A percentile compares a stretch with the other conserved stretches of the same genome.
These are phyloP conservation scores for Jaculus jaculus DNA, from an alignment of 2,113 vertebrate species.

Conservation along the genomic window DNA sequence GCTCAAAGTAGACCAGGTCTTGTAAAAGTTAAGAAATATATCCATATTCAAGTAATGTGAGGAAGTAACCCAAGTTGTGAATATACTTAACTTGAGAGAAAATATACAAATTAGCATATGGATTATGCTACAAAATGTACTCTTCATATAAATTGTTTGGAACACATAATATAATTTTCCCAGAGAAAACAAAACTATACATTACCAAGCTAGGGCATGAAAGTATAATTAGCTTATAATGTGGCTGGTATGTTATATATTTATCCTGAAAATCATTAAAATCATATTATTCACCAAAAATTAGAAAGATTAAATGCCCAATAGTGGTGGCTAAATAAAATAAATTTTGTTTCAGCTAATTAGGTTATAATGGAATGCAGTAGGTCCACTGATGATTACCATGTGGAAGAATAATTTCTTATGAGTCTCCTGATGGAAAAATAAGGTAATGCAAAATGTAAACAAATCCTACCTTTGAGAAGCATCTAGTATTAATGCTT, in stretches of 20 bases:
- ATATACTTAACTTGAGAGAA: slow-evolving; percentile 23
- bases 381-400: background rate
- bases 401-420: slow-evolving; percentile 42
- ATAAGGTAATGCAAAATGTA: slow-evolving; percentile 28
- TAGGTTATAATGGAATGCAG: slow-evolving; percentile 56
- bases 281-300: slow-evolving; percentile 65
- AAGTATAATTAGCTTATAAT: slow-evolving; percentile 75
- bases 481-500: background rate
- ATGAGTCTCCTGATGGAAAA: slow-evolving; percentile 37
- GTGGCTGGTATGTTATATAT: slow-evolving; percentile 59
- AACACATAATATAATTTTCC: slow-evolving; percentile 62
- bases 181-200: slow-evolving; percentile 49
- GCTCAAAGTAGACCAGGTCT: background rate
- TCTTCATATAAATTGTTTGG: slow-evolving; percentile 52
- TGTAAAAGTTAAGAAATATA: background rate
- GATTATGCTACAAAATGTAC: slow-evolving; percentile 17
- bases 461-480: background rate
- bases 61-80: background rate
- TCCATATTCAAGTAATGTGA: background rate
- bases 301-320: slow-evolving; percentile 70
- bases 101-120: slow-evolving; percentile 18
- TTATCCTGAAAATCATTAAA: slow-evolving; percentile 74
- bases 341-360: slow-evolving; percentile 70
- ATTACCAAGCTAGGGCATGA: slow-evolving; percentile 50
- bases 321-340: slow-evolving; percentile 65